These are phyloP conservation scores for Rhabdomys pumilio DNA, from an alignment of 2,797 vertebrate genomes.

Conservation along the genomic window DNA sequence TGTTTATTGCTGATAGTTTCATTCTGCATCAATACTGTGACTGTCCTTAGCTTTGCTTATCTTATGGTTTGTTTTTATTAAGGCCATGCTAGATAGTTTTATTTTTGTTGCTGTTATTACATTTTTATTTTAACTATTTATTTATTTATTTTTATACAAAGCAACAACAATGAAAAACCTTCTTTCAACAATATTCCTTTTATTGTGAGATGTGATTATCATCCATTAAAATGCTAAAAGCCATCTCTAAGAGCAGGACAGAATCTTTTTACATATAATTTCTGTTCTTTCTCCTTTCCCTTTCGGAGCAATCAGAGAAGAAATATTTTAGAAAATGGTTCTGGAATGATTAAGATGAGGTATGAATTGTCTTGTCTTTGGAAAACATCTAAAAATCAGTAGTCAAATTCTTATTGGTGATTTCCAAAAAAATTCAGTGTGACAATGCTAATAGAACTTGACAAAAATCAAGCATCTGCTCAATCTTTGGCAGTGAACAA, in stretches of 20 bases:
- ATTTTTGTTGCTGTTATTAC: neutral
- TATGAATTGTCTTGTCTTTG: conserved; percentile 78
- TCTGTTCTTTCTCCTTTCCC: conserved; percentile 52
- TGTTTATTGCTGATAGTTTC: neutral
- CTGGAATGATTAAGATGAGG: conserved; percentile 84
- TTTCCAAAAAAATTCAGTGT: conserved; percentile 80
- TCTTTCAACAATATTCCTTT: conserved; percentile 31
- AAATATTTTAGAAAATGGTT: conserved; percentile 83
- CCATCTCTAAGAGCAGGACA: conserved; percentile 59
- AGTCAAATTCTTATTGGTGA: conserved; percentile 79
- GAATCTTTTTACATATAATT: conserved; percentile 73
- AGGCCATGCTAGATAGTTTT: neutral
- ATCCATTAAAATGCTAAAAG: conserved; percentile 86
- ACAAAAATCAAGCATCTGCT: neutral
- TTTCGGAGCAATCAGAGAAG: conserved; percentile 77
- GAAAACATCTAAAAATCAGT: conserved; percentile 85
- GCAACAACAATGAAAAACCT: conserved; percentile 55
- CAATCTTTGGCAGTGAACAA: neutral
- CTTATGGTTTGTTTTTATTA: neutral
- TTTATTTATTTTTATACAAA: conserved; percentile 71
- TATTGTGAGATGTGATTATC: conserved; percentile 80
- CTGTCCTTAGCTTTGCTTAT: neutral
- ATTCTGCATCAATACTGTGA: neutral
- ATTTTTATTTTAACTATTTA: neutral
- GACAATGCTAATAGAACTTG: conserved; percentile 1